Evolutionary conservation across 2,797 vertebrate genomes (phyloP), one percentile per base, ranked within the genome.

Genomic region (Rhinella marina): DNA sequence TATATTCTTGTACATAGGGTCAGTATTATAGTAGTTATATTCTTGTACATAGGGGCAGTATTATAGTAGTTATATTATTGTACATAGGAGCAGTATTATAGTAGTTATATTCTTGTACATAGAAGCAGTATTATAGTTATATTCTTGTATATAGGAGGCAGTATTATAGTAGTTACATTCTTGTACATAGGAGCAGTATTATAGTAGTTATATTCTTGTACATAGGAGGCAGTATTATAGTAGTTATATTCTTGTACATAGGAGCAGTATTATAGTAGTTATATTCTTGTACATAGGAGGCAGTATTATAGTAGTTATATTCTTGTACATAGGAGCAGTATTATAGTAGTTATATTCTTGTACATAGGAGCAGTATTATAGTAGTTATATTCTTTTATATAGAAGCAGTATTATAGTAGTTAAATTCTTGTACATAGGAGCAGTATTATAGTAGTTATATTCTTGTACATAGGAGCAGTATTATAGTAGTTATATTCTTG

Each of bases 1-100:
- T 64, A n/a, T 64, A 25, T 64, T 64, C 62, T 25, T 64, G 62
- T 64, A 64, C 23, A 64, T 61, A 61, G 59, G 17, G 19, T 1
- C 23, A 64, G 23, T 64, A 64, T 25, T 64, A 25, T 64, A 25
- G 62, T 64, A 64, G 62, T 64, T 64, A 64, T 64, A 64, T 64
- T 64, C 62, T 25, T 66, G 2, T 66, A 27, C 21, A 66, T 66
- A 25, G n/a, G n/a, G 5, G 66, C 25, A 70, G 66, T 70, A 70
- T 70, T 70, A 70, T 70, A 70, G 66, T 70, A 70, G 27, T 70
- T 70, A 70, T 32, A 70, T 70, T 70, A 27, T 17, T 70, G 66
- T 70, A 29, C 19, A 70, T 66, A 66, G 64, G 64, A 7, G 64
- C n/a, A 27, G 64, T 66, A 66, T 25, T 66, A 66, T 66, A 66